Evolutionary conservation across 2,113 vertebrate genomes (phyloP).

Genomic region (Talpa occidentalis): DNA sequence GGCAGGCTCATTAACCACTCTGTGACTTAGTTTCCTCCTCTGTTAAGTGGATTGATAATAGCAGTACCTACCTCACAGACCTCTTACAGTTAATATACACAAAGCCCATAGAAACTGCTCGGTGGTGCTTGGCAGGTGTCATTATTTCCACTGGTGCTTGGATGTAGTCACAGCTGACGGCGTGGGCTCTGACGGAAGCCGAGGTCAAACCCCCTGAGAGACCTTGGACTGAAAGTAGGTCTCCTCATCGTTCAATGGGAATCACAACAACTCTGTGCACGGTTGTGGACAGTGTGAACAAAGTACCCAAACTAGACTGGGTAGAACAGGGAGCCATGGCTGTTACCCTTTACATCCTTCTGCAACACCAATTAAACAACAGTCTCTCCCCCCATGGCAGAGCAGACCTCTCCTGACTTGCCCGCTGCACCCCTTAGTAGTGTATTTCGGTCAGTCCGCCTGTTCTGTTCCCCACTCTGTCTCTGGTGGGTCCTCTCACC

Average conservation of each 20-base stretch:
- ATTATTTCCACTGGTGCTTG: rapidly evolving
- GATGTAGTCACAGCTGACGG: background rate
- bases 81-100: too few relatives aligned
- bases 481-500: too few relatives aligned
- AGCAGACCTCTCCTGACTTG: too few relatives aligned
- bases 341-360: background rate
- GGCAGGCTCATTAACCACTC: background rate
- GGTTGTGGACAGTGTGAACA: background rate
- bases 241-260: background rate
- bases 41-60: background rate
- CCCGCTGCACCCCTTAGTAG: too few relatives aligned
- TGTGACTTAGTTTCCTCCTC: background rate
- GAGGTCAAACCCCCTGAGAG: background rate
- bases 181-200: background rate
- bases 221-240: background rate
- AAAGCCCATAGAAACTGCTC: background rate
- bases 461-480: too few relatives aligned
- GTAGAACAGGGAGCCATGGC: background rate
- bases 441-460: too few relatives aligned
- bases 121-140: rapidly evolving
- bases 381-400: too few relatives aligned
- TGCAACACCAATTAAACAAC: background rate
- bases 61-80: background rate
- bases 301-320: background rate
- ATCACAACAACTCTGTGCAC: background rate